Base-by-base conservation (phyloP, 2,797 vertebrate genomes). In the Scyliorhinus canicula region DNA sequence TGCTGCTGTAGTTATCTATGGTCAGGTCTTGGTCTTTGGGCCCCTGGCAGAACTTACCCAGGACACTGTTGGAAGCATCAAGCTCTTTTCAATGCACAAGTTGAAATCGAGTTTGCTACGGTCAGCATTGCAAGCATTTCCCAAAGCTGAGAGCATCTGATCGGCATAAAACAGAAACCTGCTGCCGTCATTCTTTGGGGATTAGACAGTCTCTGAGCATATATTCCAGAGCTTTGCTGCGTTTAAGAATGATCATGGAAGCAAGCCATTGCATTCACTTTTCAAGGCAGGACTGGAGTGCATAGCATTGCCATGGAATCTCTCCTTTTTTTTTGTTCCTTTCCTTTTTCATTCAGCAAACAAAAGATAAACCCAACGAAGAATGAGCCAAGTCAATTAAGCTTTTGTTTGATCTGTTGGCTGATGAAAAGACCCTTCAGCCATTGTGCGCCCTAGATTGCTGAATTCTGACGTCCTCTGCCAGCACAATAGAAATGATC, bases 351-450 rank as follows among this genome's bases (percentile, higher is more conserved):
- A 95, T 95, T 28, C 4, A 95, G 95, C 95, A 96, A 95, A 35
- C 94, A 67, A 96, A 96, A 96, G 95, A 94, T 96, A 96, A 96
- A 95, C 35, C 52, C 95, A 95, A 52, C 93, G 71, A 74, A 95
- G 95, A 95, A 96, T 95, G 95, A 95, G 96, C 96, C 96, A 96
- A 96, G 96, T 96, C 96, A 96, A 96, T 97, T 96, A 96, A 95
- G 96, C 93, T 95, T n/a, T 96, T 97, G 96, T 96, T 95, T 86
- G 94, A 95, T 95, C 95, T 95, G 96, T 96, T 96, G 95, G 82
- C 95, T 96, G 96, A 96, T 96, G 96, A 96, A 96, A 95, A 96
- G 95, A 95, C 77, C 93, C 90, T 96, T 95, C 95, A 96, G 96
- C 96, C 95, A 44, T 85, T 95, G 95, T 77, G 96, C 95, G 95